A percentile compares a stretch with the other conserved stretches of the same genome.
Conservation (phyloP, 1,140 invertebrate genomes). For the Zophobas morio region DNA sequence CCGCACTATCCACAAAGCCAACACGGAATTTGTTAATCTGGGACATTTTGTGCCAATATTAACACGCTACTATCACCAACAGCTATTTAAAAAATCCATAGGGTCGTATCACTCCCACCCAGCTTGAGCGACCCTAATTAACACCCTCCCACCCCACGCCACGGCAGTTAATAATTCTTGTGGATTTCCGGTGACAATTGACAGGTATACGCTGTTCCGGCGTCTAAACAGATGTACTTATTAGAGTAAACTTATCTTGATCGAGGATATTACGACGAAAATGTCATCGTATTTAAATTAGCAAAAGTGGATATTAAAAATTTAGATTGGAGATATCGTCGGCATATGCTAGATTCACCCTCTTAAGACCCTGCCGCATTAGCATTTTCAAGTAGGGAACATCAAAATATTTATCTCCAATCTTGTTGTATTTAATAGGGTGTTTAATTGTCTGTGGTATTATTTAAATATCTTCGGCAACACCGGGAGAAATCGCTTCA, state of each 20-base stretch:
- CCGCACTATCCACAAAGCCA: background rate
- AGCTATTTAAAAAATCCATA: slow-evolving; percentile 31
- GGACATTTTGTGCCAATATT: slow-evolving; percentile 18
- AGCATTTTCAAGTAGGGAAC: slow-evolving; percentile 56
- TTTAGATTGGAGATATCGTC: slow-evolving; percentile 50
- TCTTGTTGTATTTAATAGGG: slow-evolving; percentile 57
- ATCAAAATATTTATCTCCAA: slow-evolving; percentile 59
- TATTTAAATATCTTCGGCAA: slow-evolving; percentile 58
- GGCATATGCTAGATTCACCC: slow-evolving; percentile 52
- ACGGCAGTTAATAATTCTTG: slow-evolving; percentile 46
- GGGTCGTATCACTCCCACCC: slow-evolving; percentile 30
- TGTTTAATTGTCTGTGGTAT: slow-evolving; percentile 61
- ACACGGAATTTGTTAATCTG: slow-evolving; percentile 21
- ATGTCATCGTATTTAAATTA: slow-evolving; percentile 63
- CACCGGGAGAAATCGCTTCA: slow-evolving; percentile 57
- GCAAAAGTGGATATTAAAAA: slow-evolving; percentile 57
- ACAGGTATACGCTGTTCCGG: slow-evolving; percentile 57
- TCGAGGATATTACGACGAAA: slow-evolving; percentile 54
- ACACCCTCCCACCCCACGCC: slow-evolving; percentile 30
- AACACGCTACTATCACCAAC: background rate
- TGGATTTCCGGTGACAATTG: slow-evolving; percentile 54
- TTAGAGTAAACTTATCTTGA: slow-evolving; percentile 57
- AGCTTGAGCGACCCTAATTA: slow-evolving; percentile 29
- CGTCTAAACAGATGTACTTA: slow-evolving; percentile 61
- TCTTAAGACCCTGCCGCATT: slow-evolving; percentile 50